Conservation (phyloP, 2,797 vertebrate species). For the Enteromius trimaculatus region DNA sequence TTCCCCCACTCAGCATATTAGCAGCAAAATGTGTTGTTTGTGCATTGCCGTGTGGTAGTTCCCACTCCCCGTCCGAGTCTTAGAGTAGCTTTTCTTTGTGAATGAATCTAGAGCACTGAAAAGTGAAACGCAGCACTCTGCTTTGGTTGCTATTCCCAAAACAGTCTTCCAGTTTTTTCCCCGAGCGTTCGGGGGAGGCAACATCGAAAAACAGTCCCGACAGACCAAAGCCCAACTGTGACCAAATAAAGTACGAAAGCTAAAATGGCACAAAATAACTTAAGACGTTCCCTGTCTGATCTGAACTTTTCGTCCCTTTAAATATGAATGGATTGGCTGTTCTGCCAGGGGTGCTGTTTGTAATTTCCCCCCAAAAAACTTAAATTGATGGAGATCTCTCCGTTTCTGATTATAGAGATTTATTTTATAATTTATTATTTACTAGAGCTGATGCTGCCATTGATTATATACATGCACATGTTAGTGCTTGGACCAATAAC, state of each 20-base stretch:
- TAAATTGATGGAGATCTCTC: constrained; percentile 11
- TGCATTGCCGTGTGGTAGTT: constrained; percentile 49
- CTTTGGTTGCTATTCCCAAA: constrained; percentile 56
- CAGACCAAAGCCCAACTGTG: constrained; percentile 63
- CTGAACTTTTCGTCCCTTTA: constrained; percentile 49
- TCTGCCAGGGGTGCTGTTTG: constrained; percentile 33
- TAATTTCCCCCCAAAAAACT: neutral
- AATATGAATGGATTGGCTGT: constrained; percentile 38
- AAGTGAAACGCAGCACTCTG: constrained; percentile 31
- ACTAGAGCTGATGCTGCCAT: constrained; percentile 60
- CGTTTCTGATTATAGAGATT: constrained; percentile 25
- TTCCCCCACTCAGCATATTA: constrained; percentile 47
- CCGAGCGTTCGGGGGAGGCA: constrained; percentile 68
- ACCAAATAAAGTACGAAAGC: constrained; percentile 68
- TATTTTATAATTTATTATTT: constrained; percentile 27
- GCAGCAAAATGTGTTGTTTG: constrained; percentile 30
- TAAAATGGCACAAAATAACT: constrained; percentile 42
- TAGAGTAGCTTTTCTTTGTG: constrained; percentile 38
- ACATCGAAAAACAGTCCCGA: constrained; percentile 61
- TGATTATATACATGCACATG: constrained; percentile 41
- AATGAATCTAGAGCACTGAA: constrained; percentile 27
- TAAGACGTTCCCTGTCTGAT: constrained; percentile 38
- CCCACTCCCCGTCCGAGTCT: constrained; percentile 30
- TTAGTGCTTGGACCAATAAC: constrained; percentile 54
- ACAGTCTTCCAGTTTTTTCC: constrained; percentile 79